Base-by-base conservation (phyloP, 2,888 invertebrate genomes). In the Spicauda simplicius region DNA sequence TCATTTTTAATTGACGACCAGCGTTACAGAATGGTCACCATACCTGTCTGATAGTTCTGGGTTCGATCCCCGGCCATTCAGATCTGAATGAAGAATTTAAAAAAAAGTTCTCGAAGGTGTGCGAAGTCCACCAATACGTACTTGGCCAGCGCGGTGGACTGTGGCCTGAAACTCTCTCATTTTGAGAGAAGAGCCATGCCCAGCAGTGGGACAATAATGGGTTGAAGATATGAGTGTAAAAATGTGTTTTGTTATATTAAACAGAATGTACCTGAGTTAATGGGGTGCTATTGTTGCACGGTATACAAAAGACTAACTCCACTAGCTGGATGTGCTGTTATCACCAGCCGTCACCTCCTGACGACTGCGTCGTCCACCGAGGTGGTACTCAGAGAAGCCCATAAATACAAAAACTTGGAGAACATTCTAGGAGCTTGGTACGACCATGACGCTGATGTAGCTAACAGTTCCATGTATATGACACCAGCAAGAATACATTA, bases 281-380 rank as follows among this genome's bases (percentile, higher is more conserved):
- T 79, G 0, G 85, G 82, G 0, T 87, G 87, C 48, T 82, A 79
- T 33, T 87, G 87, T 37, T 75, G 74, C 0, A 84, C 86, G 0
- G 81, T 80, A 0, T 88, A 75, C 69, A 82, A 76, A 53, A 70
- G 71, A 0, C 3, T 73, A 0, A 76, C 64, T 0, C 48, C 77
- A 0, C 72, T 88, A 0, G 80, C 79, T 0, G 77, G 78, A 0
- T 85, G 87, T 30, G 86, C 85, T 0, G 76, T 86, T 0, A 68
- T 88, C 1, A 86, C 87, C 0, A 72, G 75, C 0, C 77, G 85
- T 0, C 87, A 88, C 30, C 58, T 86, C 0, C 70, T 88, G 0
- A 88, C 87, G 0, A 86, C 86, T 0, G 88, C 88, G 0, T 80
- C 83, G 0, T 79, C 86, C 0, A 85, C 86, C 0, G 78, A 81